phyloP scores from a whole-genome alignment of 2,797 vertebrate genomes.

The Sebastes hubbsi region DNA sequence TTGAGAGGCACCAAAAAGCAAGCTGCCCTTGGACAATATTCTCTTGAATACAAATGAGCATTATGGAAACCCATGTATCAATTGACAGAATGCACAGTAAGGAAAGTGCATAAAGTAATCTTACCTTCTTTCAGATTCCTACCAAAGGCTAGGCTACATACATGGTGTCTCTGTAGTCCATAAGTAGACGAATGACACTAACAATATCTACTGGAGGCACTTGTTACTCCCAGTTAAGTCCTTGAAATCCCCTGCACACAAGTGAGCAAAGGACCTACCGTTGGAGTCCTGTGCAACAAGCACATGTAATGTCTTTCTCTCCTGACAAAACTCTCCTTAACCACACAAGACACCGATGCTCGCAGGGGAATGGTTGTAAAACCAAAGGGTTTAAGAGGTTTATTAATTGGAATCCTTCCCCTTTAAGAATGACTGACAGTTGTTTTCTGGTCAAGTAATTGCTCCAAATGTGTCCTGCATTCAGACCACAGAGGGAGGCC shows the following conservation, averaged over 20 bases:
- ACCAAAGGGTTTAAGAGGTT: slow-evolving; percentile 90
- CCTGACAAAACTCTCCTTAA: slow-evolving; percentile 73
- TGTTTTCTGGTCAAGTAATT: slow-evolving; percentile 93
- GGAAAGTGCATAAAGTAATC: slow-evolving; percentile 17
- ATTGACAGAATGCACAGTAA: neutral
- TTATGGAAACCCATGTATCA: neutral
- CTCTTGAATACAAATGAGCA: neutral
- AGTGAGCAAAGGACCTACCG: slow-evolving; percentile 67
- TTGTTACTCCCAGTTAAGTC: slow-evolving; percentile 75
- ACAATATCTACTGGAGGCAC: slow-evolving; percentile 60
- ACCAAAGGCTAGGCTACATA: slow-evolving; percentile 10
- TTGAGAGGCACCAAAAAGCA: neutral
- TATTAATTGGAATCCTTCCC: slow-evolving; percentile 94
- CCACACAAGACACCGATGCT: slow-evolving; percentile 81
- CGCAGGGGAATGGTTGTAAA: slow-evolving; percentile 84
- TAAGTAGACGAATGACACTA: slow-evolving; percentile 69
- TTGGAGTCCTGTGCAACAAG: slow-evolving; percentile 48
- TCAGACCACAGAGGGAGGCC: slow-evolving; percentile 86
- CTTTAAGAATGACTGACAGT: slow-evolving; percentile 97
- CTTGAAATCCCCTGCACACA: slow-evolving; percentile 74
- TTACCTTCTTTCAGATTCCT: slow-evolving; percentile 54
- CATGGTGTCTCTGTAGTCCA: slow-evolving; percentile 51
- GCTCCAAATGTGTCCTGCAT: slow-evolving; percentile 89
- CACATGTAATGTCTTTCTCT: slow-evolving; percentile 74
- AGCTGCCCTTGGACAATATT: neutral